These are phyloP conservation scores for Hippocampus barbouri DNA, from an alignment of 2,113 vertebrate genomes.

Conservation along the genomic window DNA sequence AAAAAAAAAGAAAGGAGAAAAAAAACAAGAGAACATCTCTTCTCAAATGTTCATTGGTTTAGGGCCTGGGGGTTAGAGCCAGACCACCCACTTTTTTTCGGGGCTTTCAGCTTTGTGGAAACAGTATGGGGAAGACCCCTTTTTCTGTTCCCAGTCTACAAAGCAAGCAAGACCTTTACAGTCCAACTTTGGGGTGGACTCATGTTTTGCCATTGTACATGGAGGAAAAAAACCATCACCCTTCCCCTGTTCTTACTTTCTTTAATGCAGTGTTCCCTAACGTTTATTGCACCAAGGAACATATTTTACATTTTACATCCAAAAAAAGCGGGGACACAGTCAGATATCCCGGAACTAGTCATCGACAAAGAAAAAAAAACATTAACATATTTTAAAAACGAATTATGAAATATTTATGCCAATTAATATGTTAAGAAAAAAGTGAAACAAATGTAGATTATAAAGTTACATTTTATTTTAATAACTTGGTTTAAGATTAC, in stretches of 20 bases:
- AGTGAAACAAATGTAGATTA: background rate
- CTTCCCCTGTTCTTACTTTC: background rate
- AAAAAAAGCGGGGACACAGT: background rate
- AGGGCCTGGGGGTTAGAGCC: conserved; percentile 38
- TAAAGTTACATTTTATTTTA: no score
- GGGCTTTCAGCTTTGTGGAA: background rate
- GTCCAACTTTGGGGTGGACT: background rate
- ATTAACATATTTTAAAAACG: background rate
- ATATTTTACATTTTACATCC: background rate
- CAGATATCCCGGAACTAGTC: background rate
- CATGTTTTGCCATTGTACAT: background rate
- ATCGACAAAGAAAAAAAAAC: background rate
- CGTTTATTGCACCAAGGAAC: background rate
- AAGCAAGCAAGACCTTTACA: background rate
- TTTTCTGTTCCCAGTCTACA: background rate
- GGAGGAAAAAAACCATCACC: background rate
- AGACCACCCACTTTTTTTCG: background rate
- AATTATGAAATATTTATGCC: no score
- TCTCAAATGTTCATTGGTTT: conserved; percentile 55
- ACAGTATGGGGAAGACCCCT: background rate
- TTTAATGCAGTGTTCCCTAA: background rate
- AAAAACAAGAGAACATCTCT: conserved; percentile 49
- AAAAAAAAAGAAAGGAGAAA: conserved; percentile 21
- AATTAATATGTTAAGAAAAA: background rate
- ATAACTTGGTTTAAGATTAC: background rate